phyloP scores from a whole-genome alignment of 2,797 vertebrate genomes.

The Hypotaenidia philippensis region DNA sequence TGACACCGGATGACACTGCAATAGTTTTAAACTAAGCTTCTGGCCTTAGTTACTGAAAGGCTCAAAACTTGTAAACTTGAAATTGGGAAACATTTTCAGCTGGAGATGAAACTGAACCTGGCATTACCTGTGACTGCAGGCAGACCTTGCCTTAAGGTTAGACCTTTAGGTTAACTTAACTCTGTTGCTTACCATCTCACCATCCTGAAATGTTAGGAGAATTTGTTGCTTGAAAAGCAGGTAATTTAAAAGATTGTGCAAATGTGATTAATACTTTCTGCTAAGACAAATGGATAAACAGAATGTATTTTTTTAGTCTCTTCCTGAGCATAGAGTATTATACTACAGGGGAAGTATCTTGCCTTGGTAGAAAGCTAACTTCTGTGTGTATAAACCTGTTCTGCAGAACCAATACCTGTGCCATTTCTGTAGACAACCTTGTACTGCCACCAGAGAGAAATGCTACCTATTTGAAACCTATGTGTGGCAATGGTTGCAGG shows the following conservation, averaged over 20 bases:
- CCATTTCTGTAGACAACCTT: neutral
- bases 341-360: neutral
- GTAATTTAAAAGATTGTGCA: neutral
- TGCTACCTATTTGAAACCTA: neutral
- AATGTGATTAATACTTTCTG: neutral
- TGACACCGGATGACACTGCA: neutral
- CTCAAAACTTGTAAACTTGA: neutral
- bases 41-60: neutral
- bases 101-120: neutral
- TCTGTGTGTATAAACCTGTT: neutral
- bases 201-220: neutral
- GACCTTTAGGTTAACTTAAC: neutral
- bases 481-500: neutral
- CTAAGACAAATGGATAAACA: neutral
- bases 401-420: neutral
- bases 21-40: neutral
- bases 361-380: neutral
- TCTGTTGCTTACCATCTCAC: neutral
- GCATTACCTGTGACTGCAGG: neutral
- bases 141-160: neutral
- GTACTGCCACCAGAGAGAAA: neutral
- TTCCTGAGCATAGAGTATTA: neutral
- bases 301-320: neutral
- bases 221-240: neutral
- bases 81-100: neutral